Evolutionary conservation across 2,797 vertebrate genomes (phyloP).

Genomic region (Gallinago solitaria): DNA sequence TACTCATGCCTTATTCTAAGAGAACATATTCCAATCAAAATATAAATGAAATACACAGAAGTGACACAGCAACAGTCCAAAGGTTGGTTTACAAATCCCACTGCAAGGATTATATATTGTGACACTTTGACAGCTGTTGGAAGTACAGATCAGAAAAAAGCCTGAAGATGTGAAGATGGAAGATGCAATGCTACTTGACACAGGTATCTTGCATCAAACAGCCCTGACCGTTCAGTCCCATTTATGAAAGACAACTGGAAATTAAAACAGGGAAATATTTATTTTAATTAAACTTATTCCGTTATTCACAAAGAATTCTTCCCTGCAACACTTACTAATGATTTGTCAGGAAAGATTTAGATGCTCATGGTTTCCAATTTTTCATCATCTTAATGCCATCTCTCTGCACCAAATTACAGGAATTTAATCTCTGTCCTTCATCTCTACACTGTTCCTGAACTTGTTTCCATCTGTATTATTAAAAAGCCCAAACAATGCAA

Average conservation of each 20-base stretch:
- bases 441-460: neutral
- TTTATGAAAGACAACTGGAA: neutral
- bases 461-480: neutral
- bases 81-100: neutral
- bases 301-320: neutral
- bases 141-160: neutral
- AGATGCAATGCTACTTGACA: neutral
- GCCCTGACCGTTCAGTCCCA: neutral
- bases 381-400: neutral
- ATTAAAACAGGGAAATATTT: neutral
- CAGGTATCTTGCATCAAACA: neutral
- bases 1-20: neutral
- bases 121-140: neutral
- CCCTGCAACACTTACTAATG: neutral
- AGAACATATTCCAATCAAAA: neutral
- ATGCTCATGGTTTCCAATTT: neutral
- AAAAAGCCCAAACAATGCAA: neutral
- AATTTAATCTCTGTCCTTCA: neutral
- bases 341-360: neutral
- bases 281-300: neutral
- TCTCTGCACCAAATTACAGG: neutral
- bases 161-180: neutral
- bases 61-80: neutral
- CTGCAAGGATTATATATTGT: neutral
- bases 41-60: neutral